A percentile compares a stretch with the other conserved stretches of the same genome.
Conservation (phyloP, 1,140 invertebrate species). For the Penaeus chinensis region DNA sequence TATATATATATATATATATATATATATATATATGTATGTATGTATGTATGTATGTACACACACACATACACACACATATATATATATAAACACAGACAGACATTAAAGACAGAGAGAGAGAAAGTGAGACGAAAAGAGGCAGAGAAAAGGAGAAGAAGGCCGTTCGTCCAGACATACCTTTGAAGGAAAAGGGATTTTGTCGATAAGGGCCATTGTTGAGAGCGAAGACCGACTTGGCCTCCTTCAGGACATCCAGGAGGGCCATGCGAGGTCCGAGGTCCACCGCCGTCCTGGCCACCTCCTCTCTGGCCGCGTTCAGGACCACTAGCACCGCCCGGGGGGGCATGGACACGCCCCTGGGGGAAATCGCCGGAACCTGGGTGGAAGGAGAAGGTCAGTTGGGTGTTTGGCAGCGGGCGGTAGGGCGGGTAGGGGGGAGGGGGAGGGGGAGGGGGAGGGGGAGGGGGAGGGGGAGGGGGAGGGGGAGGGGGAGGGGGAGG, state of each 20-base stretch:
- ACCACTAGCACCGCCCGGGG: constrained; percentile 32
- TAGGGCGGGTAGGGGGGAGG: background rate
- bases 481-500: background rate
- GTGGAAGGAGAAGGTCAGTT: background rate
- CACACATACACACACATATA: too few relatives aligned
- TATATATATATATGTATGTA: too few relatives aligned
- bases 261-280: constrained; percentile 45
- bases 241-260: constrained; percentile 43
- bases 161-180: background rate
- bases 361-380: constrained; percentile 24
- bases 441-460: background rate
- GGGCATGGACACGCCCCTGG: constrained; percentile 5
- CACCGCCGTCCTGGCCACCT: constrained; percentile 20
- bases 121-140: background rate
- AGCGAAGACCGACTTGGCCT: constrained; percentile 27
- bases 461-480: background rate
- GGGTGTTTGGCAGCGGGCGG: background rate
- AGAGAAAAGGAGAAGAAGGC: background rate
- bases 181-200: constrained; percentile 36
- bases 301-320: background rate
- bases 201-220: constrained; percentile 36
- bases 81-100: too few relatives aligned
- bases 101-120: background rate
- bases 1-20: too few relatives aligned
- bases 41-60: too few relatives aligned